Base-by-base conservation (phyloP, 2,797 vertebrate species). In the Oophaga sylvatica region DNA sequence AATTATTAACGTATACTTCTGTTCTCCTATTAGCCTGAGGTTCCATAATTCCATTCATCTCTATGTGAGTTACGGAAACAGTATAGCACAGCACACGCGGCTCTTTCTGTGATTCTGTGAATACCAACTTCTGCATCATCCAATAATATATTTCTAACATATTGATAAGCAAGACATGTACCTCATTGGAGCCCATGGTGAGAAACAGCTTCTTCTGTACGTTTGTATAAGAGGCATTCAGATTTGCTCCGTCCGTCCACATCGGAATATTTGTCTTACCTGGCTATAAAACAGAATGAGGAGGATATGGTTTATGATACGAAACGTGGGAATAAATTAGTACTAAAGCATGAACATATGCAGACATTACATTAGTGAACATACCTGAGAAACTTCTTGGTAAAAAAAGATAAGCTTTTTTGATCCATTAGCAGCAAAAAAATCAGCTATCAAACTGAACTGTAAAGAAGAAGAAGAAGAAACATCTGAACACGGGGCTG, bases 381-480 rank as follows among this genome's bases (percentile, higher is more conserved):
- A 75, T 93, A 96, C 96, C 95, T 92, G 91, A 22, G 85, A 91
- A 20, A 91, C 22, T 60, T 90, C 92, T 93, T 96, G 96, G 90
- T 94, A 95, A 94, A 96, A 96, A 93, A 97, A 96, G 53, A 96
- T 91, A 80, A 97, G 91, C 88, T 94, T 95, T 90, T 94, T 96
- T 76, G 94, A 93, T 90, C 96, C 95, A 56, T 91, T 92, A 5
- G 92, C 83, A 63, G 92, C 92, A 90, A 97, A 96, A 92, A 97
- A 97, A 22, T 95, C 93, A 3, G 95, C 93, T 41, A 95, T 93
- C 82, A 96, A 89, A n/a, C 85, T 67, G 92, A 96, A 96, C 96
- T 96, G 81, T 31, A 92, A 79, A 26, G 73, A 77, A 12, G 82
- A 85, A 11, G 65, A 26, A 26, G 35, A 22, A 73, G 79, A 63